Conservation (phyloP, 1,140 invertebrate genomes). For the Cotesia glomerata region DNA sequence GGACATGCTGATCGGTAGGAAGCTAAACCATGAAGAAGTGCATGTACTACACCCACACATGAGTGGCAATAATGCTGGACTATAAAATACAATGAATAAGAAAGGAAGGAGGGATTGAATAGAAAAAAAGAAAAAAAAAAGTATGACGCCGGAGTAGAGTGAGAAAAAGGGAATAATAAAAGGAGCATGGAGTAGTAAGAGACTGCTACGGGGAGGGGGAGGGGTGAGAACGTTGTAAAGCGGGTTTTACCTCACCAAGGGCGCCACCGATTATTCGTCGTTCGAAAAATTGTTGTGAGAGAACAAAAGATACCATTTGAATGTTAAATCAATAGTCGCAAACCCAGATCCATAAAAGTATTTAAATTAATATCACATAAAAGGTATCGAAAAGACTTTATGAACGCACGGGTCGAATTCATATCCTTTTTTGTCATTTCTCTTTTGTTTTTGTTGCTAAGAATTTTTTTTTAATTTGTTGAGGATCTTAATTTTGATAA, state of each 20-base stretch:
- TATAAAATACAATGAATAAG: too few species aligned
- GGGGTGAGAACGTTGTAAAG: not conserved
- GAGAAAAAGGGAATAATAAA: not conserved
- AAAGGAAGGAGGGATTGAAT: too few species aligned
- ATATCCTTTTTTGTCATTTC: too few species aligned
- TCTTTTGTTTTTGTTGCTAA: too few species aligned
- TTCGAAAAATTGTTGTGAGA: slow-evolving; percentile 50
- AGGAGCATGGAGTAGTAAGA: not conserved
- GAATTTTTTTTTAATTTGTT: too few species aligned
- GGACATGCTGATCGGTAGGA: too few species aligned
- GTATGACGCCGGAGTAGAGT: not conserved
- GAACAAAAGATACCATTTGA: slow-evolving; percentile 58
- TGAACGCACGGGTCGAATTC: too few species aligned
- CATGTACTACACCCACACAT: too few species aligned
- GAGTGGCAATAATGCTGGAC: too few species aligned
- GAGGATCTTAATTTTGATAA: too few species aligned
- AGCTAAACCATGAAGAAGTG: too few species aligned
- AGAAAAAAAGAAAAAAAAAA: too few species aligned
- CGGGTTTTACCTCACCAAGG: slow-evolving; percentile 25
- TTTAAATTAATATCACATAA: slow-evolving; percentile 62
- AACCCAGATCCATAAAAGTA: slow-evolving; percentile 57
- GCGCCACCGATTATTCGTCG: slow-evolving; percentile 37
- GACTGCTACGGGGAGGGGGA: not conserved
- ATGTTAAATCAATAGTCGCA: slow-evolving; percentile 57
- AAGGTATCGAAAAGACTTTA: slow-evolving; percentile 44